Conservation (phyloP, 2,797 vertebrate species). For the Dendrocincla tyrannina region DNA sequence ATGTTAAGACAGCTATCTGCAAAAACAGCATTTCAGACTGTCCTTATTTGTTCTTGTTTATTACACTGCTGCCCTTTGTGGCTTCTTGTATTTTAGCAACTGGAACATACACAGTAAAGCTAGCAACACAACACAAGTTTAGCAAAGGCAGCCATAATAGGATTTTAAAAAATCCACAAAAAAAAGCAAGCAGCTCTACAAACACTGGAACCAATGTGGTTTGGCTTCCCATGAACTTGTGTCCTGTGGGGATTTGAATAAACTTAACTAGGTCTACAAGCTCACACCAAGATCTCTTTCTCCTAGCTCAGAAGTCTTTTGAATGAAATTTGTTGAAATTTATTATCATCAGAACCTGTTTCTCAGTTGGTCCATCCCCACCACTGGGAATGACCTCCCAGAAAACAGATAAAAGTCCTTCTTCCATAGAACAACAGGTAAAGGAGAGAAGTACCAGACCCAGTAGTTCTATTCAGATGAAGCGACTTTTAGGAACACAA, state of each 20-base stretch:
- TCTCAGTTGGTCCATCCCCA: background rate
- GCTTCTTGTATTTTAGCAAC: constrained; percentile 53
- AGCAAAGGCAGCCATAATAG: background rate
- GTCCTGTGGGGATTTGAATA: background rate
- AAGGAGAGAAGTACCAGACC: background rate
- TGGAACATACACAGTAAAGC: constrained; percentile 9
- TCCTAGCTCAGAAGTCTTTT: background rate
- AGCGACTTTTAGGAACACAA: background rate
- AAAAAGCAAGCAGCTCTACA: background rate
- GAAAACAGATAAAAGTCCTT: background rate
- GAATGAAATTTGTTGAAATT: background rate
- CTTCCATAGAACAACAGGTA: background rate
- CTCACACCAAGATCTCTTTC: background rate
- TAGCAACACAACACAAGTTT: constrained; percentile 15
- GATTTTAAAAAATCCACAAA: background rate
- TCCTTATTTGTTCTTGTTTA: constrained; percentile 60
- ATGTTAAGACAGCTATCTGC: constrained; percentile 6
- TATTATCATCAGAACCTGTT: background rate
- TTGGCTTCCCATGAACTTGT: background rate
- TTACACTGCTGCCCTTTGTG: constrained; percentile 9
- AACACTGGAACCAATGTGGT: background rate
- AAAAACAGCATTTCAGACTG: constrained; percentile 2
- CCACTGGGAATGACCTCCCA: background rate
- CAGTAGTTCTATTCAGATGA: background rate
- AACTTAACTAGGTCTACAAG: background rate